Conservation (phyloP, 2,797 vertebrate genomes). For the Sitta carolinensis region DNA sequence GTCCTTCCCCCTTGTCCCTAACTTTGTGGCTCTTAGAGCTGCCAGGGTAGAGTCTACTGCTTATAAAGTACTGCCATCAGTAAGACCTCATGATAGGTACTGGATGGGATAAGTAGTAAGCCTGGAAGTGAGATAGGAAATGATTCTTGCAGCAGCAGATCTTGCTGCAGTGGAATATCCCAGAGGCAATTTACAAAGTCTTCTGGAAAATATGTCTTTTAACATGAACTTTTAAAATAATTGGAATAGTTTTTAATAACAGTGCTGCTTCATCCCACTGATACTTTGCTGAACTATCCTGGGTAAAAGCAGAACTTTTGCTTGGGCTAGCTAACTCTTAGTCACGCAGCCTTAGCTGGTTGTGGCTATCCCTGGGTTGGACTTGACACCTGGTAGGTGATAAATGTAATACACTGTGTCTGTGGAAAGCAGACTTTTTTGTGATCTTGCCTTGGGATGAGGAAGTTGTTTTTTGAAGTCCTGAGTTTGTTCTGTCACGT, state of each 20-base stretch:
- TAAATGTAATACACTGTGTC: neutral
- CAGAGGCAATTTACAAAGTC: neutral
- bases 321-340: neutral
- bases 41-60: neutral
- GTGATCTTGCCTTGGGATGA: neutral
- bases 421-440: neutral
- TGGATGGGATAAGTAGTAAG: neutral
- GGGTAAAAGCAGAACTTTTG: neutral
- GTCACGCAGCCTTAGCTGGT: neutral
- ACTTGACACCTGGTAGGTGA: neutral
- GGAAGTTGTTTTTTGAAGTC: neutral
- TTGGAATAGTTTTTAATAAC: neutral
- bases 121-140: neutral
- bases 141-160: neutral
- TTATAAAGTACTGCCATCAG: neutral
- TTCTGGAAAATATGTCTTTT: neutral
- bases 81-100: neutral
- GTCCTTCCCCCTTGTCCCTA: neutral
- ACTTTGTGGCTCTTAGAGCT: neutral
- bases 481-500: neutral
- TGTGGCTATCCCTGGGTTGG: neutral
- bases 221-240: neutral
- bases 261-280: neutral
- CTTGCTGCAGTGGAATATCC: neutral
- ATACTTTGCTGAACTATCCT: neutral